Evolutionary conservation across 2,797 vertebrate genomes (phyloP).

Genomic region (Pantherophis alleghaniensis): DNA sequence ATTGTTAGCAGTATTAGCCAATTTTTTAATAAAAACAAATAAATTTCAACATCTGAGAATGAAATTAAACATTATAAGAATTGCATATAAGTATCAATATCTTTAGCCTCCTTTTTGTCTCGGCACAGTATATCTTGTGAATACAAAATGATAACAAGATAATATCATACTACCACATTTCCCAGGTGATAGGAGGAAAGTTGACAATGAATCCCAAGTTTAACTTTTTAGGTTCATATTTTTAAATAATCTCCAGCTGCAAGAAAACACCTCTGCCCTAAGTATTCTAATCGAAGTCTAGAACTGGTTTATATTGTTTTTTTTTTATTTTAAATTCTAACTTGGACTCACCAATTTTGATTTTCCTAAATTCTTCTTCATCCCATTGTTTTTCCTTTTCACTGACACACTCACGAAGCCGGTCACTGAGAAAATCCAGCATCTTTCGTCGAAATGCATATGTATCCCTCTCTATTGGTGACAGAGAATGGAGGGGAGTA

Average conservation of each 20-base stretch:
- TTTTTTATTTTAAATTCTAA: neutral
- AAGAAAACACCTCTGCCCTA: neutral
- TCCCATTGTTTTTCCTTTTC: conserved; percentile 61
- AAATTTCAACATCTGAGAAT: neutral
- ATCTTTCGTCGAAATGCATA: conserved; percentile 68
- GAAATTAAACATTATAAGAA: neutral
- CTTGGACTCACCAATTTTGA: conserved; percentile 49
- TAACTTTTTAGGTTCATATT: neutral
- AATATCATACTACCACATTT: neutral
- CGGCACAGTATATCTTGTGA: neutral
- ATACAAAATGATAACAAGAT: neutral
- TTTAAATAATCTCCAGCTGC: no score
- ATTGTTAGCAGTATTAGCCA: neutral
- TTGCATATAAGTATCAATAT: neutral
- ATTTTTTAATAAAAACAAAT: neutral
- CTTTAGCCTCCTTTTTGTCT: neutral
- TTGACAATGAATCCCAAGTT: neutral
- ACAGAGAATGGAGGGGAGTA: conserved; percentile 76
- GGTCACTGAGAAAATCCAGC: conserved; percentile 73
- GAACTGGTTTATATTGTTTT: neutral
- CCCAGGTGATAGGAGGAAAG: neutral
- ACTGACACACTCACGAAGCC: conserved; percentile 60
- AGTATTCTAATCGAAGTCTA: neutral
- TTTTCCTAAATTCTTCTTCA: conserved; percentile 41
- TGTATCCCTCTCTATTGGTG: conserved; percentile 66